Evolutionary conservation across 2,888 invertebrate genomes (phyloP), one percentile per base, ranked within the genome.

Genomic region (Cryptus armator): DNA sequence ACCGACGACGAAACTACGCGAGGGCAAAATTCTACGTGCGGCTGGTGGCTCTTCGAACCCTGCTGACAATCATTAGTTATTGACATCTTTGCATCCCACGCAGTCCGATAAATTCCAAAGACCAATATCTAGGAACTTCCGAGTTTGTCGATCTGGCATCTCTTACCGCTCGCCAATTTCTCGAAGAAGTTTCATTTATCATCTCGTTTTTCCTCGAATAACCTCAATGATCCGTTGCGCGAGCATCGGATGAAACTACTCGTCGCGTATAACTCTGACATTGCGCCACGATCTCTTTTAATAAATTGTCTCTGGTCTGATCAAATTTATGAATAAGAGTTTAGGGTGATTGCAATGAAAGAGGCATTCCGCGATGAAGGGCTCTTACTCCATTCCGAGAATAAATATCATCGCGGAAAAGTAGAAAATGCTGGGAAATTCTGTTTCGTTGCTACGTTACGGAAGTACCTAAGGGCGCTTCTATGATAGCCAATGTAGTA

Each of bases 361-460:
- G 24, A 44, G n/a, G 37, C 19, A 48, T 32, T 48, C 6, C 48
- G 44, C 10, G n/a, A 43, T 66, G 19, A 76, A 37, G n/a, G 3
- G n/a, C n/a, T 16, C 5, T 29, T 3, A n/a, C 6, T 14, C 43
- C 44, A 37, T 53, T 77, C 12, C 7, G 7, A 24, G 29, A 56
- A 67, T 43, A 77, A 77, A 77, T 77, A 48, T 67, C 44, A 44
- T 56, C n/a, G 67, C 24, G 51, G 53, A 9, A n/a, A 12, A 19
- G 24, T 12, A 44, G 12, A 32, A n/a, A n/a, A 29, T 29, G 32
- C 9, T 14, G n/a, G 53, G 43, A 32, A 12, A 16, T 59, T 14
- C 68, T 68, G 32, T 9, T 10, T 48, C 24, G 77, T 77, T 81
- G 81, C 68, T 24, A 74, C 59, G 74, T 53, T 74, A 84, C 67